Base-by-base conservation (phyloP, 2,797 vertebrate species). In the Lepilemur septentrionalis region DNA sequence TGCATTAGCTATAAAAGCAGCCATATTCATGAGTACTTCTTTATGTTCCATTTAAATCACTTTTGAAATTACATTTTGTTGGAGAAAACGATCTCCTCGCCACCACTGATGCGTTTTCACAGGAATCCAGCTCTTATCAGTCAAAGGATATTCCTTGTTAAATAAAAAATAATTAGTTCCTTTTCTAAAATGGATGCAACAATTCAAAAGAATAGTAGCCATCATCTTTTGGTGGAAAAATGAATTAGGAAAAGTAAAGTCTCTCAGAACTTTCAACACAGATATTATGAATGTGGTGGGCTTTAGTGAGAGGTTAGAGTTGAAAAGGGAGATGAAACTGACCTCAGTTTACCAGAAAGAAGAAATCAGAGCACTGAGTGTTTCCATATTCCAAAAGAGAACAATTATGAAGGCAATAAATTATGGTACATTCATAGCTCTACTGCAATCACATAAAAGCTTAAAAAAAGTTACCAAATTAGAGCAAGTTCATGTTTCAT, bases 161-260 rank as follows among this genome's bases (percentile, higher is more conserved):
- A 87, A 88, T 89, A 93, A 85, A 87, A 55, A 90, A 89, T 95
- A 95, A 96, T 96, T 96, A 84, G 82, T 90, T 88, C 48, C 61
- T 93, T 95, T 97, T 84, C 55, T 96, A 81, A 95, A 97, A 79
- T 78, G 32, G 20, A 88, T 70, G n/a, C 32, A 57, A 50, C 89
- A 63, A 95, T 78, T 96, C 59, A 86, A 69, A 96, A 89, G 61
- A 75, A 91, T 41, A 83, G 41, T 43, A 94, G 23, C 25, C 61
- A 75, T 87, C 75, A 48, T 46, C 46, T 97, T 61, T 93, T 90
- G 52, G 30, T 28, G 17, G 8, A 41, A 72, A 80, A 76, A 32
- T 82, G 70, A 94, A 73, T 89, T 78, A 89, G 75, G n/a, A 83
- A 95, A 96, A 78, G 52, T 89, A 52, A 96, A 65, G 30, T 41